phyloP scores from a whole-genome alignment of 2,113 vertebrate genomes.

The Noctilio leporinus region DNA sequence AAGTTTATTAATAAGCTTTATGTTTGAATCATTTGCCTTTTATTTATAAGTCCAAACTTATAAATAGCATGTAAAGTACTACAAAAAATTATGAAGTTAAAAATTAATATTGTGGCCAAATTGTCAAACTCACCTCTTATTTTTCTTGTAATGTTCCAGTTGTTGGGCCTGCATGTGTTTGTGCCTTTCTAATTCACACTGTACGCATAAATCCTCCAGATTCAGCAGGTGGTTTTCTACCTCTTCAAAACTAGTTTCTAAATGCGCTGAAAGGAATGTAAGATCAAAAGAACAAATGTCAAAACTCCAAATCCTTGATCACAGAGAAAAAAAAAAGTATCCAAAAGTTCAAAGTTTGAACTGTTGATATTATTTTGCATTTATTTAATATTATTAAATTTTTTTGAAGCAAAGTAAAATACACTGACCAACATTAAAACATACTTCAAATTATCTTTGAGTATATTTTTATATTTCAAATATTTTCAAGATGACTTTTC shows the following conservation, averaged over 20 bases:
- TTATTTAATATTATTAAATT: background rate
- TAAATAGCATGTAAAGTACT: background rate
- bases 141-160: slow-evolving; percentile 90
- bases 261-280: slow-evolving; percentile 80
- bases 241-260: slow-evolving; percentile 93
- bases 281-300: slow-evolving; percentile 54
- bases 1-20: background rate
- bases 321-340: background rate
- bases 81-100: background rate
- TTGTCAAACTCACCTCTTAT: slow-evolving; percentile 85
- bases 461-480: background rate
- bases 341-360: slow-evolving; percentile 6
- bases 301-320: background rate
- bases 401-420: slow-evolving; percentile 20
- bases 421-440: background rate
- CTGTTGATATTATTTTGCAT: background rate
- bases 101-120: background rate
- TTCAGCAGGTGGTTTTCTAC: slow-evolving; percentile 87
- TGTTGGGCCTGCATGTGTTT: slow-evolving; percentile 85
- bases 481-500: background rate
- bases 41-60: background rate
- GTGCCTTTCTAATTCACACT: slow-evolving; percentile 89
- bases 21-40: background rate
- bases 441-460: background rate
- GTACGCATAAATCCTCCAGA: slow-evolving; percentile 90